Evolutionary conservation across 2,113 vertebrate genomes (phyloP).

Genomic region (Glaucidium brasilianum): DNA sequence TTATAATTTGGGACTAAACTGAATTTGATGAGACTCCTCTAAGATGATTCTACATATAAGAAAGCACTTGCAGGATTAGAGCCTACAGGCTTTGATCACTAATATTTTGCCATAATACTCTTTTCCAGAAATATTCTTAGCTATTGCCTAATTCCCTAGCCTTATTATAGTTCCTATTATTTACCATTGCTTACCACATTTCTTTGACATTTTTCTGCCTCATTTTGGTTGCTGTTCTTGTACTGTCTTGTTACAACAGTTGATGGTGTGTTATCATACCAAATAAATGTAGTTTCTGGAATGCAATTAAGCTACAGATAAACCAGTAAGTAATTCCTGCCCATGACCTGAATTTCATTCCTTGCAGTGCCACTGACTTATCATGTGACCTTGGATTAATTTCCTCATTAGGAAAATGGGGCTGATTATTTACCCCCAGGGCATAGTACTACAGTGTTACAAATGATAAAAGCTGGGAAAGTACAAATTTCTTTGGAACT

Average conservation of each 20-base stretch:
- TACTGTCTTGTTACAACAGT: not conserved
- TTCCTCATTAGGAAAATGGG: constrained; percentile 49
- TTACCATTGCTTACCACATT: not conserved
- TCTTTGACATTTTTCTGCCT: not conserved
- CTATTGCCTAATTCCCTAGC: not conserved
- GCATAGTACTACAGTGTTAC: not conserved
- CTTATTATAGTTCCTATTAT: not conserved
- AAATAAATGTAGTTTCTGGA: not conserved
- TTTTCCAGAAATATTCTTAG: constrained; percentile 3
- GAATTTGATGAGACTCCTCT: not conserved
- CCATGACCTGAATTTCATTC: constrained; percentile 6
- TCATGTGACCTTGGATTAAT: constrained; percentile 26
- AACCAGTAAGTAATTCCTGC: not conserved
- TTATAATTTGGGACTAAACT: not conserved
- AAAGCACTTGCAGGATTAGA: not conserved
- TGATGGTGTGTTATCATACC: not conserved
- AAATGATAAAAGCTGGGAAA: not conserved
- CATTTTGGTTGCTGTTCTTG: not conserved
- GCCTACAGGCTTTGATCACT: not conserved
- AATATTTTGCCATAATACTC: not conserved
- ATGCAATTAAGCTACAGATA: not conserved
- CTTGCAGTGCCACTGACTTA: constrained; percentile 9
- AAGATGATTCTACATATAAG: not conserved
- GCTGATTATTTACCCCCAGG: constrained; percentile 26
- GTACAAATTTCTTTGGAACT: constrained; percentile 35